Percentiles rank a stretch among this genome's conserved stretches.
Conservation (phyloP, 2,888 invertebrate species). For the Cerceris rybyensis region DNA sequence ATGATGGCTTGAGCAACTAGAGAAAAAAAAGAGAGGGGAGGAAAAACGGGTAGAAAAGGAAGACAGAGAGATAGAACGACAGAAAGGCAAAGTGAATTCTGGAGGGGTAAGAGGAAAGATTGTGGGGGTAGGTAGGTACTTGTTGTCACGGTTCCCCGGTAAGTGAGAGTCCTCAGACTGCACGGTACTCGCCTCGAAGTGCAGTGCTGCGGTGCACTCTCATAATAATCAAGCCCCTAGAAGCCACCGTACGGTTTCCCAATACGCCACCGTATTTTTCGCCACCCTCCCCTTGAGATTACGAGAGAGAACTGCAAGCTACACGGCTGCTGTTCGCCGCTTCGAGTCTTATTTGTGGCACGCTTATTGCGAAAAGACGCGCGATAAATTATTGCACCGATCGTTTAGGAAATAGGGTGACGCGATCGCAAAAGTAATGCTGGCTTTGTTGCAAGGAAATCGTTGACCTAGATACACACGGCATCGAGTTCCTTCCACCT, state of each 20-base stretch:
- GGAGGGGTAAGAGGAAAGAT: conserved; percentile 3
- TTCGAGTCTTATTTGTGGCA: not conserved
- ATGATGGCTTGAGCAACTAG: too few relatives aligned
- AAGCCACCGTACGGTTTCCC: conserved; percentile 16
- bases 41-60: conserved; percentile 13
- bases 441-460: too few relatives aligned
- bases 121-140: conserved; percentile 61
- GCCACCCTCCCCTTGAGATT: conserved; percentile 31
- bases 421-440: not conserved
- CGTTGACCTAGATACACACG: too few relatives aligned
- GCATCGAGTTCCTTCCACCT: too few relatives aligned
- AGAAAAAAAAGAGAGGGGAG: too few relatives aligned
- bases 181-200: conserved; percentile 63
- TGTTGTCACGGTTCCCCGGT: conserved; percentile 75
- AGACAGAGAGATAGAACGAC: conserved; percentile 23
- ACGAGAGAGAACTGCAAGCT: not conserved
- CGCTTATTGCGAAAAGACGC: not conserved
- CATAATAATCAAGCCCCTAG: conserved; percentile 66
- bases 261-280: conserved; percentile 44
- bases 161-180: conserved; percentile 73
- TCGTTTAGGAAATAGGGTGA: not conserved
- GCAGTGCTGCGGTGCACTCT: conserved; percentile 59
- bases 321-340: not conserved
- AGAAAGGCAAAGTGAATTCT: not conserved
- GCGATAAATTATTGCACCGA: not conserved